phyloP scores from a whole-genome alignment of 2,888 invertebrate species.

The Chaetogeoica ovagalla region DNA sequence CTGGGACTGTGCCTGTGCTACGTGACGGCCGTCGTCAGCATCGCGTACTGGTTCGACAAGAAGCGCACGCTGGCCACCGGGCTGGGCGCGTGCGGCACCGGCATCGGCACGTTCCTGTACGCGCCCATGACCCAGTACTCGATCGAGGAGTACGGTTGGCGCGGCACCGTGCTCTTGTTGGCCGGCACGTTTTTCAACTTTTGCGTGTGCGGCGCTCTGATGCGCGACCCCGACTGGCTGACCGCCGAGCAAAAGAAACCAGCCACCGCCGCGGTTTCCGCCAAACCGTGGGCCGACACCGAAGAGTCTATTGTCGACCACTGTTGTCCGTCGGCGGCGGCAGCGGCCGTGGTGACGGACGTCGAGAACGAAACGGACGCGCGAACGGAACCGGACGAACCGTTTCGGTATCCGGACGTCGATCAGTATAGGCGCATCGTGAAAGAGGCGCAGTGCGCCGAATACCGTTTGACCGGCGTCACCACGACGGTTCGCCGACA shows the following conservation, averaged over 20 bases:
- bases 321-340: constrained; percentile 63
- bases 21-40: constrained; percentile 86
- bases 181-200: constrained; percentile 82
- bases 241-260: constrained; percentile 66
- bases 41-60: constrained; percentile 91
- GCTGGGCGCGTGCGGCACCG: constrained; percentile 84
- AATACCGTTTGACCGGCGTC: constrained; percentile 68
- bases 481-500: constrained; percentile 65
- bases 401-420: constrained; percentile 65
- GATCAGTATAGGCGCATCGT: constrained; percentile 71
- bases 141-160: constrained; percentile 80
- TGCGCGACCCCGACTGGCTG: constrained; percentile 88
- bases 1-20: constrained; percentile 82
- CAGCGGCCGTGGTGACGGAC: constrained; percentile 73
- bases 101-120: constrained; percentile 82
- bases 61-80: constrained; percentile 84
- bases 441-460: constrained; percentile 71
- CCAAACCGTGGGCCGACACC: constrained; percentile 60
- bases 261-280: constrained; percentile 57
- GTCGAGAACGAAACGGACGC: constrained; percentile 62
- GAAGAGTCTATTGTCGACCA: constrained; percentile 61
- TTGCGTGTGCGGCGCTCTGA: constrained; percentile 81
- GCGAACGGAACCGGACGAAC: constrained; percentile 56
- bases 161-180: constrained; percentile 78
- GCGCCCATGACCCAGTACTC: constrained; percentile 82